A percentile compares a stretch with the other conserved stretches of the same genome.
These are phyloP conservation scores for Tautogolabrus adspersus DNA, from an alignment of 2,113 vertebrate species.

Conservation along the genomic window DNA sequence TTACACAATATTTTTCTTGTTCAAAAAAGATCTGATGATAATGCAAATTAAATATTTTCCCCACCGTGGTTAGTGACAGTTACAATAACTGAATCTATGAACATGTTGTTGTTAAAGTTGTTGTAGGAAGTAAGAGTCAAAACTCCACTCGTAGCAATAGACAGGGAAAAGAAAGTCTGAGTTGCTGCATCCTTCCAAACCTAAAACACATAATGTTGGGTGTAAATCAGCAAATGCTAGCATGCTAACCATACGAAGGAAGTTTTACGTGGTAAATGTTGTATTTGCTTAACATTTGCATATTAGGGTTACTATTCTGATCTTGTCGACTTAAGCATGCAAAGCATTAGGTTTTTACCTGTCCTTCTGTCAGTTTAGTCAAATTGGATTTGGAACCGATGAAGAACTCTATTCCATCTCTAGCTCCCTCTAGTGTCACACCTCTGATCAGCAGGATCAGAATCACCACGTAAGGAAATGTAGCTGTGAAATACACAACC, in stretches of 20 bases:
- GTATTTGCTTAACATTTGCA: no score
- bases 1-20: no score
- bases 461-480: slow-evolving; percentile 92
- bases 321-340: no score
- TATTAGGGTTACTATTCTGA: no score
- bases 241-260: no score
- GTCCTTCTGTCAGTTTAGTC: slow-evolving; percentile 89
- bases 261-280: no score
- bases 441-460: slow-evolving; percentile 91
- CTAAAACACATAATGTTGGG: slow-evolving; percentile 69
- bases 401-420: slow-evolving; percentile 91
- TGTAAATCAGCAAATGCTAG: neutral
- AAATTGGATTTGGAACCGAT: slow-evolving; percentile 92
- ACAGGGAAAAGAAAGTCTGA: slow-evolving; percentile 94
- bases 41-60: neutral
- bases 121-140: slow-evolving; percentile 93
- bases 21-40: no score
- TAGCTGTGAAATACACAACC: slow-evolving; percentile 97
- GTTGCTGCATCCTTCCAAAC: slow-evolving; percentile 96
- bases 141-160: slow-evolving; percentile 90
- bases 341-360: slow-evolving; percentile 80
- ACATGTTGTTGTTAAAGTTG: slow-evolving; percentile 94
- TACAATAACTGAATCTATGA: slow-evolving; percentile 88
- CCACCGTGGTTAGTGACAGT: slow-evolving; percentile 48
- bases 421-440: slow-evolving; percentile 91